phyloP scores from a whole-genome alignment of 1,140 invertebrate genomes.

The Brachionus rotundiformis region DNA sequence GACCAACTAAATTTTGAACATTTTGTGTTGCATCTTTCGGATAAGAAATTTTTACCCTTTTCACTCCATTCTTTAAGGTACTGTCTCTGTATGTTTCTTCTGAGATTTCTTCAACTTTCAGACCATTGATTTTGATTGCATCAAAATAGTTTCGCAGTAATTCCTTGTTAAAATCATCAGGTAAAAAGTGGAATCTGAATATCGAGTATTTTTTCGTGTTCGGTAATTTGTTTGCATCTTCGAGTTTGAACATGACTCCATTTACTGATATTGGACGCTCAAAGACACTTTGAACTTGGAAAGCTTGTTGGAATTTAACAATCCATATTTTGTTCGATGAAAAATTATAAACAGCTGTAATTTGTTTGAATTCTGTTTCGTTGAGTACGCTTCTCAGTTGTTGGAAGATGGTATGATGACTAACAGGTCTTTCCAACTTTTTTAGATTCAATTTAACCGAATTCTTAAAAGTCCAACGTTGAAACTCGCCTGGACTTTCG shows the following conservation, averaged over 20 bases:
- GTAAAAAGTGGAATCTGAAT: background rate
- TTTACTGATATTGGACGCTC: background rate
- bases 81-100: background rate
- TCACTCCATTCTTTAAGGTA: background rate
- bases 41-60: no score
- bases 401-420: background rate
- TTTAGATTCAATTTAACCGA: no score
- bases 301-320: background rate
- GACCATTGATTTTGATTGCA: background rate
- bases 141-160: background rate
- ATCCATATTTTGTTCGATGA: slow-evolving; percentile 5
- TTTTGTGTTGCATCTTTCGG: background rate
- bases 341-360: background rate
- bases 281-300: background rate
- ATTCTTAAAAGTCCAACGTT: no score
- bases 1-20: background rate
- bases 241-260: background rate
- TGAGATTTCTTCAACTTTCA: background rate
- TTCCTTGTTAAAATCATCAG: background rate
- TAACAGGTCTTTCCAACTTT: background rate
- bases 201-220: background rate
- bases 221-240: background rate
- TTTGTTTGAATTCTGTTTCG: background rate
- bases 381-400: background rate
- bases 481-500: no score